Conservation (phyloP, 2,113 vertebrate species). For the Pteropus alecto region DNA sequence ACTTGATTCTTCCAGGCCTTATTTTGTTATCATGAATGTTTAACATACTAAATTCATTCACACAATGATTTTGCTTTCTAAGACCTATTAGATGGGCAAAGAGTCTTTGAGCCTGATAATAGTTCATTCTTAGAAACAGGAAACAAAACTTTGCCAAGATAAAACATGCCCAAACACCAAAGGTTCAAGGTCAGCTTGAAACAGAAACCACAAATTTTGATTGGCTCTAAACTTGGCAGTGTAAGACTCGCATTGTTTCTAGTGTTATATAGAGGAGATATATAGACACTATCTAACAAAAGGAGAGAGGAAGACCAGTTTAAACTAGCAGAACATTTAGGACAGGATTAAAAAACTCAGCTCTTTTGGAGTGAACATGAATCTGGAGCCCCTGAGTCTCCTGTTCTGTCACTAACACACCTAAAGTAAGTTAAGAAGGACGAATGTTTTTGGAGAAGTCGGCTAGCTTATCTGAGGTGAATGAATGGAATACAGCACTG, state of each 20-base stretch:
- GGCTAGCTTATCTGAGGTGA: neutral
- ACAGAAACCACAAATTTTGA: constrained; percentile 70
- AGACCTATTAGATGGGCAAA: constrained; percentile 63
- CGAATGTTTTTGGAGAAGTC: neutral
- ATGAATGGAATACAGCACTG: neutral
- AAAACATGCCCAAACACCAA: constrained; percentile 59
- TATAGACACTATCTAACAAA: neutral
- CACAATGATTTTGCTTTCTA: constrained; percentile 61
- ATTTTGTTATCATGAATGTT: neutral
- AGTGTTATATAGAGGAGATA: neutral
- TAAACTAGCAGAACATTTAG: constrained; percentile 33
- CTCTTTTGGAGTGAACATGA: neutral
- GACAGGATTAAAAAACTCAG: constrained; percentile 5
- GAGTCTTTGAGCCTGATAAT: constrained; percentile 56
- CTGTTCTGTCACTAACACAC: neutral
- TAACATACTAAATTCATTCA: constrained; percentile 12
- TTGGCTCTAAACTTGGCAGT: constrained; percentile 63
- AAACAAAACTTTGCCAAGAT: constrained; percentile 64
- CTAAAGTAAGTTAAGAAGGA: neutral
- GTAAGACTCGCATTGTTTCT: neutral
- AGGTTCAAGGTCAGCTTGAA: constrained; percentile 65
- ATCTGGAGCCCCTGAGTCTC: neutral
- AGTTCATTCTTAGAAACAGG: constrained; percentile 69
- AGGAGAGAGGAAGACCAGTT: constrained; percentile 1
- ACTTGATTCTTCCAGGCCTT: neutral